Evolutionary conservation across 2,888 invertebrate species (phyloP), one percentile per base, ranked within the genome.

Genomic region (Merodon equestris): DNA sequence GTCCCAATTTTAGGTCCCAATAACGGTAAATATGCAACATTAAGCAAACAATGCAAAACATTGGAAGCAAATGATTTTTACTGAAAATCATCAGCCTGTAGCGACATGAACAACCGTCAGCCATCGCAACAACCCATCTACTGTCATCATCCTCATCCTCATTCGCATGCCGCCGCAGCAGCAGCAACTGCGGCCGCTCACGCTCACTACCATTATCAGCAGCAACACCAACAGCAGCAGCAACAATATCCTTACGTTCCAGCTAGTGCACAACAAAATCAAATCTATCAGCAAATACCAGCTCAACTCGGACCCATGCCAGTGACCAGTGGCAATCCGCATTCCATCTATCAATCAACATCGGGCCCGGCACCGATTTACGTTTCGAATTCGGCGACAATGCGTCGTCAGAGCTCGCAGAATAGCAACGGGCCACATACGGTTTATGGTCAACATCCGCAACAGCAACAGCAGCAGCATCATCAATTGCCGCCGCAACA

Each of bases 1-100:
- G 27, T 27, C 27, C 27, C 27, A n/a, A 79, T 84, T 86, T 83
- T 84, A 88, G 93, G 93, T 88, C 92, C 93, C 86, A 93, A 95
- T 91, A 93, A 93, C 91, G 93, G 93, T 90, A 96, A 96, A 93
- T 96, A 96, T 93, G 96, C 96, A 90, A 96, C 96, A 91, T 92
- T 96, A 91, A 96, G 95, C 93, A 96, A 96, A 91, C 96, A 96
- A 92, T 97, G 96, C 94, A 96, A 96, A 92, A 96, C 96, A 86
- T 92, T 96, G 84, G 96, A 96, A 91, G 94, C 96, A 87, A 95
- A 94, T 88, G 96, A 96, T 91, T 96, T 96, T 92, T 97, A 96
- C 95, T 96, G 95, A 96, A 95, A 94, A 91, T 93, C 93, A 91
- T 90, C 88, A 88, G 89, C 87, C 88, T 89, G 88, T 86, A 88